Conservation (phyloP, 2,888 invertebrate species). For the Sphaerolaimus hirsutus region DNA sequence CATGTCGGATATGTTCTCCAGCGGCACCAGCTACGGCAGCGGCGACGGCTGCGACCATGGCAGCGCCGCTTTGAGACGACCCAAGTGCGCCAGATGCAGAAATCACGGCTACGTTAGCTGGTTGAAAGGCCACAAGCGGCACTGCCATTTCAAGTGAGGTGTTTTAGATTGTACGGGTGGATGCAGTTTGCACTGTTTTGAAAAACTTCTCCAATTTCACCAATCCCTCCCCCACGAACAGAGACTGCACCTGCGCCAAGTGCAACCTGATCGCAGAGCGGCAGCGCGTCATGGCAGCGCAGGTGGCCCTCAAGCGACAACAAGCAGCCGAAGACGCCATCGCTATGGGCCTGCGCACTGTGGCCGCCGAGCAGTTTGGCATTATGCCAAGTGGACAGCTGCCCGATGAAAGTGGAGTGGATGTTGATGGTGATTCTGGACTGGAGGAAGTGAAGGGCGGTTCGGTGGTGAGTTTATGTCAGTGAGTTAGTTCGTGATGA, state of each 20-base stretch:
- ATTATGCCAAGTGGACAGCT: neutral
- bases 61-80: too few relatives aligned
- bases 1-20: too few relatives aligned
- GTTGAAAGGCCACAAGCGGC: slow-evolving; percentile 53
- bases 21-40: too few relatives aligned
- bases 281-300: slow-evolving; percentile 88
- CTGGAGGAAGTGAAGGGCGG: too few relatives aligned
- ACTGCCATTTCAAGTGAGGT: slow-evolving; percentile 54
- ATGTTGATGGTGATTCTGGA: too few relatives aligned
- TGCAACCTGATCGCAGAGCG: slow-evolving; percentile 86
- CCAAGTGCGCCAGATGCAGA: slow-evolving; percentile 79
- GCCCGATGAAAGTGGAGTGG: neutral
- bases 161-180: neutral
- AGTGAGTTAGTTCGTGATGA: too few relatives aligned
- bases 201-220: too few relatives aligned
- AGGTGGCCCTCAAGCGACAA: slow-evolving; percentile 30
- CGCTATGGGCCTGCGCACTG: slow-evolving; percentile 15
- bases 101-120: slow-evolving; percentile 93
- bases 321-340: slow-evolving; percentile 23
- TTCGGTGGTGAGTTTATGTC: too few relatives aligned
- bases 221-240: too few relatives aligned
- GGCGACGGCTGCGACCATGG: slow-evolving; percentile 4
- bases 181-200: neutral
- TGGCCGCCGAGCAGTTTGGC: neutral
- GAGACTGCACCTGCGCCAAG: slow-evolving; percentile 86